Evolutionary conservation across 2,113 vertebrate species (phyloP), one percentile per base, ranked within the genome.

Genomic region (Rhea americana): DNA sequence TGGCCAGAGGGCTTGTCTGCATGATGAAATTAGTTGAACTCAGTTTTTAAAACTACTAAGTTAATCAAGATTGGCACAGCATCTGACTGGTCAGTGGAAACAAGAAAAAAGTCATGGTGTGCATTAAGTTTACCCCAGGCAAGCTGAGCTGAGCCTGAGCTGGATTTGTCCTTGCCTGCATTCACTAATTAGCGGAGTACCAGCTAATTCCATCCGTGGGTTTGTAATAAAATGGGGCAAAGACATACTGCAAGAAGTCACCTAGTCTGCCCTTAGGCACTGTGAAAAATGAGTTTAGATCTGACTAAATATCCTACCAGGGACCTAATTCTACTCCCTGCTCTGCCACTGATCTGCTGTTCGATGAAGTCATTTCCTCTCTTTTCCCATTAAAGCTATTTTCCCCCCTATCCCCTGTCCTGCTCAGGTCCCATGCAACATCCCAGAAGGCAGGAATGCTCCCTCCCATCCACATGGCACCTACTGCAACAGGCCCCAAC

Each of bases 1-100:
- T 56, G 45, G 70, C 96, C 89, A 89, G 84, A 91, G 91, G 91
- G 84, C 66, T 91, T 85, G 48, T 89, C 70, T 73, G 43, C 12
- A 4, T 24, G 45, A 87, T 45, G 67, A 87, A 95, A 87, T 92
- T 91, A 95, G 94, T 35, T 93, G 76, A 96, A 91, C 85, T 88
- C 86, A 25, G 17, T 79, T 94, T 89, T 92, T 79, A 82, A 96
- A 94, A 87, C 84, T 79, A 67, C 55, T 45, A 87, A 94, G 87
- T 92, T 94, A 82, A 92, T 92, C 89, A 91, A 91, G 91, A 89
- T 87, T 94, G 80, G 80, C 88, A 95, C 61, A 75, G 61, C 50
- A 77, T 78, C 67, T 65, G 84, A 70, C 71, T 70, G 59, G 87
- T 55, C 84, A 85, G 53, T 68, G 59, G 74, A 79, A 94, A 96